Base-by-base conservation (phyloP, 2,888 invertebrate species). In the Eupithecia vulgata region DNA sequence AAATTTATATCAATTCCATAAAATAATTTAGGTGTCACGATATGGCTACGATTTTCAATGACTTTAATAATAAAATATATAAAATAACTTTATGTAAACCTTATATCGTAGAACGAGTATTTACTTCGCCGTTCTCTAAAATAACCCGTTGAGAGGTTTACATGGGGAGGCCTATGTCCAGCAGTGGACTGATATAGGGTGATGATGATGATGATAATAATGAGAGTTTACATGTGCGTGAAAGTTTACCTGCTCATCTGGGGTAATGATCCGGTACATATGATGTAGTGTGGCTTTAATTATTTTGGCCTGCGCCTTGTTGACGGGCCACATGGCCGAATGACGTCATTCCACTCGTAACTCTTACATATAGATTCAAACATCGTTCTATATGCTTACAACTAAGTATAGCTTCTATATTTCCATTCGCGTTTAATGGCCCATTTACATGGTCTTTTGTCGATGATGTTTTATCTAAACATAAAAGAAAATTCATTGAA, bases 291-390 rank as follows among this genome's bases (percentile, higher is more conserved):
- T 68, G 57, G 76, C 75, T 72, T 81, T 83, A 84, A 85, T 88
- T 88, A 86, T 87, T 87, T 86, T 85, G 87, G 86, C 83, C 73
- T 82, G 80, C 82, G 79, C 79, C 79, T 69, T 75, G 83, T 79
- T 83, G 84, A 85, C 82, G 81, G 75, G 68, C 74, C 87, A 88
- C 86, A 89, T 88, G 88, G 87, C 88, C 80, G 68, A 67, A 70
- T 86, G 85, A 87, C 88, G 88, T 85, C 82, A 83, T 73, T 66
- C 70, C 76, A 68, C 72, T 73, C 74, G 67, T 79, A 65, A 64
- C 35, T 35, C 35, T 35, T 35, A 35, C 37, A n/a, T 64, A 37
- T 64, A 12, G 21, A 42, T 65, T 21, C 21, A 21, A 65, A 65
- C 65, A 65, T 7, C 40, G 65, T 21, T n/a, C 61, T 67, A 69